Conservation (phyloP, 2,888 invertebrate genomes). For the Perizoma flavofasciatum region DNA sequence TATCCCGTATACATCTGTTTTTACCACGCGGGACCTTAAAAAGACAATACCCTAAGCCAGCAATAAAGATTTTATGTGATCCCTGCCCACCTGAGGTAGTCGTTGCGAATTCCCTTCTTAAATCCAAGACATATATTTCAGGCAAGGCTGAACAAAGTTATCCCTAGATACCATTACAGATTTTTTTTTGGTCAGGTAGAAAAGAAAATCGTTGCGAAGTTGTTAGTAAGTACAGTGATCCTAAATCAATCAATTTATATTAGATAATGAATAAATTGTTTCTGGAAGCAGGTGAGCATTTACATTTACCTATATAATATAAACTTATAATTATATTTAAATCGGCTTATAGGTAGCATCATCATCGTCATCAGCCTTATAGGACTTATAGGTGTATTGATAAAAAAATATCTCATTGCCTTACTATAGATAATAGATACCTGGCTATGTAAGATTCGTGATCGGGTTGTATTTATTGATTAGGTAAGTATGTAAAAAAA, state of each 20-base stretch:
- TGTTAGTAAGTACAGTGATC: background rate
- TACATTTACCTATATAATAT: too few relatives aligned
- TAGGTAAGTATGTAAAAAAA: too few relatives aligned
- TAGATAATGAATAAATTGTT: conserved; percentile 9
- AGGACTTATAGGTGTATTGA: too few relatives aligned
- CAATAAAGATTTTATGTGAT: conserved; percentile 49
- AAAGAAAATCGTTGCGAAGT: background rate
- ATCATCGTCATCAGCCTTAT: too few relatives aligned
- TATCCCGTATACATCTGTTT: conserved; percentile 12
- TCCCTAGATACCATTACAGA: conserved; percentile 11
- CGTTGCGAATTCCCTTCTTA: conserved; percentile 34
- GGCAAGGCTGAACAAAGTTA: conserved; percentile 2
- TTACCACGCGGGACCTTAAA: conserved; percentile 32
- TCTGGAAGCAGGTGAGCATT: background rate
- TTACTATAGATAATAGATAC: too few relatives aligned
- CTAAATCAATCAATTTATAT: conserved; percentile 15
- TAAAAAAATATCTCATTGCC: too few relatives aligned
- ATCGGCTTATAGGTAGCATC: too few relatives aligned
- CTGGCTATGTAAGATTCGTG: too few relatives aligned
- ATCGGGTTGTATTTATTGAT: too few relatives aligned
- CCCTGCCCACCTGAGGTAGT: conserved; percentile 39
- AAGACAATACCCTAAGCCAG: conserved; percentile 31
- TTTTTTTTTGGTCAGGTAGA: conserved; percentile 14
- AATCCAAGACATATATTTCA: conserved; percentile 30
- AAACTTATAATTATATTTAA: too few relatives aligned